Percentiles rank a stretch among this genome's conserved stretches.
These are phyloP conservation scores for Saturnia pavonia DNA, from an alignment of 2,888 invertebrate genomes.

Conservation along the genomic window DNA sequence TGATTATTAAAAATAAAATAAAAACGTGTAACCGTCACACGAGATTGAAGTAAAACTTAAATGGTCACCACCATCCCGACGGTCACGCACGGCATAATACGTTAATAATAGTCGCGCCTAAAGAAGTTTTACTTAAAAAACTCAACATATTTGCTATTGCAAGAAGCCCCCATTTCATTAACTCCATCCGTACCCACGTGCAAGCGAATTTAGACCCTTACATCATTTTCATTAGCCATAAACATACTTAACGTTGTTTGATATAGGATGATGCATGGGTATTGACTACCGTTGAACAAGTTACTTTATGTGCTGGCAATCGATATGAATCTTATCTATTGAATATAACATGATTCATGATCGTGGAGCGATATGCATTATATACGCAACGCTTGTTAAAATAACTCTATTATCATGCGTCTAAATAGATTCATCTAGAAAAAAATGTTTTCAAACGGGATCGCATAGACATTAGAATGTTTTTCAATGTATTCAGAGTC, in stretches of 20 bases:
- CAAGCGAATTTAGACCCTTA: slow-evolving; percentile 27
- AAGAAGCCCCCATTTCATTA: neutral
- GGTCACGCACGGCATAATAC: too few relatives aligned
- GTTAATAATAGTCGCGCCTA: too few relatives aligned
- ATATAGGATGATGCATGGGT: slow-evolving; percentile 16
- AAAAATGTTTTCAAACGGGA: neutral
- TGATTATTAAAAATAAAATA: too few relatives aligned
- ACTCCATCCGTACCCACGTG: neutral
- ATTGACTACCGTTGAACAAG: neutral
- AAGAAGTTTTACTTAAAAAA: too few relatives aligned
- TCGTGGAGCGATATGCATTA: neutral
- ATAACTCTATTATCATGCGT: neutral
- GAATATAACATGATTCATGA: neutral
- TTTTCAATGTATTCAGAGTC: neutral
- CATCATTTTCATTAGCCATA: slow-evolving; percentile 29
- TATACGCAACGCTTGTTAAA: neutral
- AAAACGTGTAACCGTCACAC: too few relatives aligned
- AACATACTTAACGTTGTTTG: slow-evolving; percentile 26
- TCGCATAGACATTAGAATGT: too few relatives aligned
- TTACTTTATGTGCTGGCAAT: slow-evolving; percentile 5
- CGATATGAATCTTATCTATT: slow-evolving; percentile 11
- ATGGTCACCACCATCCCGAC: too few relatives aligned
- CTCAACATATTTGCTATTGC: too few relatives aligned
- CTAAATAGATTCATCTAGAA: neutral
- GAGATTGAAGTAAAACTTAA: too few relatives aligned